Percentiles rank a stretch among this genome's conserved stretches.
Evolutionary conservation across 2,888 invertebrate genomes (phyloP).

Genomic region (Hemicrepidius hirtus): DNA sequence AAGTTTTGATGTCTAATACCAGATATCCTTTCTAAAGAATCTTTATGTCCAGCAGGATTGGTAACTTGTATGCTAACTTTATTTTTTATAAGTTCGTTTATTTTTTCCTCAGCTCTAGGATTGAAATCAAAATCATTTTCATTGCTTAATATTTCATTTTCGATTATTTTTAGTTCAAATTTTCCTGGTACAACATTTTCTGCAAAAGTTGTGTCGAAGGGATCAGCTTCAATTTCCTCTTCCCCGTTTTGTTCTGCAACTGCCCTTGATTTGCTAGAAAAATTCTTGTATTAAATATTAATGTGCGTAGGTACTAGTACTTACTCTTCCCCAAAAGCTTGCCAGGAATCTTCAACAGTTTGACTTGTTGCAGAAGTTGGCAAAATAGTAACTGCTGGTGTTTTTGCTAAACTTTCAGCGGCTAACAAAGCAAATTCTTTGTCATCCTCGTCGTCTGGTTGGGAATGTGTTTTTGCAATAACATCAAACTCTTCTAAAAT

Average conservation of each 20-base stretch:
- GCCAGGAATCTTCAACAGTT: conserved; percentile 77
- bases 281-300: too few relatives aligned
- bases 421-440: conserved; percentile 87
- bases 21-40: conserved; percentile 71
- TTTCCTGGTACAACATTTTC: conserved; percentile 83
- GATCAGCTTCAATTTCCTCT: conserved; percentile 77
- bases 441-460: conserved; percentile 77
- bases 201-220: conserved; percentile 90
- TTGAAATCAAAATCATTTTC: conserved; percentile 69
- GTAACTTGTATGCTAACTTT: conserved; percentile 78
- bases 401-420: conserved; percentile 82
- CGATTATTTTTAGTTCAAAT: conserved; percentile 76
- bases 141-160: conserved; percentile 74
- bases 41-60: conserved; percentile 77
- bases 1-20: conserved; percentile 56
- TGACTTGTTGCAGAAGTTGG: conserved; percentile 72
- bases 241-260: conserved; percentile 4
- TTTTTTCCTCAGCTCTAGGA: conserved; percentile 57
- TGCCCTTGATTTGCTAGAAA: conserved; percentile 28
- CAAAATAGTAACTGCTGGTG: conserved; percentile 71
- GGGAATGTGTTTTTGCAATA: conserved; percentile 60
- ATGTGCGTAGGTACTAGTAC: too few relatives aligned
- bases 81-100: conserved; percentile 60
- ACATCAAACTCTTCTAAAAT: conserved; percentile 73
- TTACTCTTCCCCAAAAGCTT: conserved; percentile 78